These are phyloP conservation scores for Diachasma alloeum DNA, from an alignment of 1,140 invertebrate genomes.

Conservation along the genomic window DNA sequence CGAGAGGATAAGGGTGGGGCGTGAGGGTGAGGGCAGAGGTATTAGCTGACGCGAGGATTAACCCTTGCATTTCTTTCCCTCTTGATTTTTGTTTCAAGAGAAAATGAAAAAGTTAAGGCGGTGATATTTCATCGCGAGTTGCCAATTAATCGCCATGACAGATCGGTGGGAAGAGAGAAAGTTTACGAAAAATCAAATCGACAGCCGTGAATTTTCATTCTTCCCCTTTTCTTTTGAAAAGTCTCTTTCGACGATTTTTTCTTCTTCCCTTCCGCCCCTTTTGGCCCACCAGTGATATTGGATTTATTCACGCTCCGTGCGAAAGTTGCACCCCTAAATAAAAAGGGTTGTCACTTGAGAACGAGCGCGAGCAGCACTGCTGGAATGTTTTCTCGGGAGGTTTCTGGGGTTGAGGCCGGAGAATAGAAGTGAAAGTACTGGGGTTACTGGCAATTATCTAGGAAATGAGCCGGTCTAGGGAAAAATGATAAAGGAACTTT, in stretches of 20 bases:
- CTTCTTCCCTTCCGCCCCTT: background rate
- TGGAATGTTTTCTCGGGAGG: background rate
- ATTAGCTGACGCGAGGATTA: constrained; percentile 10
- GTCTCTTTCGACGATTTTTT: background rate
- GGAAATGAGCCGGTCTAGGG: background rate
- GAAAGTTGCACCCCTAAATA: constrained; percentile 61
- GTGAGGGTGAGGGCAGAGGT: background rate
- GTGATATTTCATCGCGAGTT: background rate
- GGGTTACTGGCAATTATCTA: too few species aligned
- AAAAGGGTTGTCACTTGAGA: constrained; percentile 61
- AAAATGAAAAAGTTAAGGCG: background rate
- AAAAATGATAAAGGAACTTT: too few species aligned
- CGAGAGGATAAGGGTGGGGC: background rate
- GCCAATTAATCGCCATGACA: constrained; percentile 15
- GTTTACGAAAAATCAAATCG: constrained; percentile 6
- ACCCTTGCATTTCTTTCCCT: background rate
- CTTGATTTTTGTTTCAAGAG: background rate
- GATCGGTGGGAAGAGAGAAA: background rate
- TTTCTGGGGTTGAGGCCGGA: background rate
- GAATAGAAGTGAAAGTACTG: too few species aligned
- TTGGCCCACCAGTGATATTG: constrained; percentile 53
- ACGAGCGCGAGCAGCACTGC: background rate
- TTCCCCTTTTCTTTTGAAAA: background rate
- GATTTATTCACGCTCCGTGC: constrained; percentile 56
- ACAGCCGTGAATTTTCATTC: constrained; percentile 15